These are phyloP conservation scores for Ascaphus truei DNA, from an alignment of 2,113 vertebrate species.

Conservation along the genomic window DNA sequence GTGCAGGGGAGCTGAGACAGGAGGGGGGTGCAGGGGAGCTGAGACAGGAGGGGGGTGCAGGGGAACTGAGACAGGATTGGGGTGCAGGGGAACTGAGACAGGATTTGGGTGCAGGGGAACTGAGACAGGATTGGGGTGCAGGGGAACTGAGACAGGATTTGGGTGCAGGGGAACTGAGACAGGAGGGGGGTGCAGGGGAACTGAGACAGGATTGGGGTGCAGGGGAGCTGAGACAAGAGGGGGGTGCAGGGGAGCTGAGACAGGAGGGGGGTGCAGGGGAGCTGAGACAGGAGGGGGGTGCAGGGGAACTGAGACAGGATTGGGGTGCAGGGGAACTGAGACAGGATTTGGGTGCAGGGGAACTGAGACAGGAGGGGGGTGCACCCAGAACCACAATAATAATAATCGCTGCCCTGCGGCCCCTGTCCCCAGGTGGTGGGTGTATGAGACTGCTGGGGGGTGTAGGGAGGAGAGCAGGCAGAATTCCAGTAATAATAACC, in stretches of 20 bases:
- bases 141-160: too few relatives aligned
- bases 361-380: background rate
- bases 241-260: background rate
- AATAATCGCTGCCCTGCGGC: background rate
- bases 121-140: constrained; percentile 18
- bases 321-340: background rate
- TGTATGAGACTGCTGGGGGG: background rate
- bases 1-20: too few relatives aligned
- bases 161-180: too few relatives aligned
- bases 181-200: too few relatives aligned
- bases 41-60: background rate
- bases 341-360: background rate
- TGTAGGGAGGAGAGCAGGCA: background rate
- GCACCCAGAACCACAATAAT: constrained; percentile 12
- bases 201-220: too few relatives aligned
- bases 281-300: background rate
- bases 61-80: too few relatives aligned
- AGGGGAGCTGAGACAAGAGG: background rate
- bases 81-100: background rate
- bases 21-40: background rate
- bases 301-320: too few relatives aligned
- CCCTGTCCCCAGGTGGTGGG: background rate
- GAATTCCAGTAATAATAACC: background rate
- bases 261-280: background rate
- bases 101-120: background rate